phyloP scores from a whole-genome alignment of 2,888 invertebrate species.

The Eupithecia insigniata region DNA sequence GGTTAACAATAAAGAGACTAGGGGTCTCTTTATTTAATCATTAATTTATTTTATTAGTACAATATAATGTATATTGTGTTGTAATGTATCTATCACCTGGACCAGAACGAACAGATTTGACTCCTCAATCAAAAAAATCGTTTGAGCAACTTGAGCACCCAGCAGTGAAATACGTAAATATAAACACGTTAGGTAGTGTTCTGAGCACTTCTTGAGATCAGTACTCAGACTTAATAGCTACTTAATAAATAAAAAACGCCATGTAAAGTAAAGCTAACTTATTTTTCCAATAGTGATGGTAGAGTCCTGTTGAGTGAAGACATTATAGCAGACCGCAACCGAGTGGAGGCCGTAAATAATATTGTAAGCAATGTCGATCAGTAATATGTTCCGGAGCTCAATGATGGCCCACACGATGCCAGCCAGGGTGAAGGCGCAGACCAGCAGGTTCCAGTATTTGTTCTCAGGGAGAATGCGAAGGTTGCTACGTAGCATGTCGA shows the following conservation, averaged over 20 bases:
- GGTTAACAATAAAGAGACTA: too few relatives aligned
- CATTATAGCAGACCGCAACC: conserved; percentile 50
- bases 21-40: too few relatives aligned
- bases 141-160: too few relatives aligned
- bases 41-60: too few relatives aligned
- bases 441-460: conserved; percentile 60
- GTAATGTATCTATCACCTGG: too few relatives aligned
- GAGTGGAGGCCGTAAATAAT: conserved; percentile 59
- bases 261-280: conserved; percentile 47
- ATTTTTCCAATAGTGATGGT: conserved; percentile 39
- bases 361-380: conserved; percentile 57
- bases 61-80: too few relatives aligned
- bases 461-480: conserved; percentile 57
- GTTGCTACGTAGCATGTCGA: conserved; percentile 43
- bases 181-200: too few relatives aligned
- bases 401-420: conserved; percentile 52
- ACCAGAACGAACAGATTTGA: too few relatives aligned
- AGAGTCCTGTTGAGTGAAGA: conserved; percentile 39
- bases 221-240: background rate
- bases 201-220: too few relatives aligned
- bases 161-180: too few relatives aligned
- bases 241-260: background rate
- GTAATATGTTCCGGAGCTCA: conserved; percentile 25
- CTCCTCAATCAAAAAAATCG: too few relatives aligned
- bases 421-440: conserved; percentile 54